Base-by-base conservation (phyloP, 1,140 invertebrate genomes). In the Diorhabda sublineata region DNA sequence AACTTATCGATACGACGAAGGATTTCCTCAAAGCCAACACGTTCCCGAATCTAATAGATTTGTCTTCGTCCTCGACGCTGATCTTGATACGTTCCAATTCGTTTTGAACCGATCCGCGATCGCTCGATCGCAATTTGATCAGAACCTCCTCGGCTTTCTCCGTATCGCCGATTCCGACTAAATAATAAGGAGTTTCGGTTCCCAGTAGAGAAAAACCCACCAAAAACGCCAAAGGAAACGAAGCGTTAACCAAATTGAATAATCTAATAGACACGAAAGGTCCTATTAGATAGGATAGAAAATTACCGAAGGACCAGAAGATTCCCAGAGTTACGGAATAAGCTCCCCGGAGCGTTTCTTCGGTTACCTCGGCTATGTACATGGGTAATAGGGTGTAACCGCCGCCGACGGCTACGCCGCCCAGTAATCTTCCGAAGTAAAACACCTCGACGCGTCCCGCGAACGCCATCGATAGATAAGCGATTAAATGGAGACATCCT, bases 131-230 rank as follows among this genome's bases (percentile, higher is more conserved):
- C 2, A 96, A 81, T 71, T 84, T 88, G 56, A 83, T 79, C 66
- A 96, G 78, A 3, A 89, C 82, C 4, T 83, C 77, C 0, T 86
- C 76, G 0, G 92, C 93, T 5, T 89, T 85, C 2, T 84, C 80
- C 45, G 84, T 84, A 42, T 85, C 81, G 26, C 82, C 83, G 75
- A 87, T 87, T 4, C 81, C 81, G 0, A 92, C 78, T 52, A 90
- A 82, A 68, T 86, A 92, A 61, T 88, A 88, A 0, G 94, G 94
- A 8, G 91, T 91, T 79, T 97, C 94, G 0, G 92, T 92, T 4
- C 70, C 71, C 7, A 74, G 44, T 0, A 72, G 26, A 4, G 84
- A 67, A 78, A 89, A 87, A 2, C 81, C 75, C 0, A 83, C 58
- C 9, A 88, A 69, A 77, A 88, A 85, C 0, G 83, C 0, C 2